A percentile compares a stretch with the other conserved stretches of the same genome.
These are phyloP conservation scores for Aythya fuligula DNA, from an alignment of 2,797 vertebrate genomes.

Conservation along the genomic window DNA sequence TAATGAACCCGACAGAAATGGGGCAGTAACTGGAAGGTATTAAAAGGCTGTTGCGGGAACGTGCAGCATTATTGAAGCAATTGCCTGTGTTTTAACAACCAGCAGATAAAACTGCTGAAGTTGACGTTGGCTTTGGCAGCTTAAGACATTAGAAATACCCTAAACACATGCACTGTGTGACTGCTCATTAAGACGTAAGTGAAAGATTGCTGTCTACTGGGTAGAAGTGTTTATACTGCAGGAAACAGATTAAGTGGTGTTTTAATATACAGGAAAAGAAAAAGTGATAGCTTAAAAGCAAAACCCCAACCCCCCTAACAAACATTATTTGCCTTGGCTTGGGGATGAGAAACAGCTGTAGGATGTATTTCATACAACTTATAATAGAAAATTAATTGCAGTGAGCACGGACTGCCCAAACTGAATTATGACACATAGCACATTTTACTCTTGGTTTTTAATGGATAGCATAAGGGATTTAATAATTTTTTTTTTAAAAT, in stretches of 20 bases:
- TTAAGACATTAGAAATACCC: neutral
- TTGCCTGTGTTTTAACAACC: neutral
- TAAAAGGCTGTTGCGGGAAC: neutral
- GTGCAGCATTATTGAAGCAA: neutral
- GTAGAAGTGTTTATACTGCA: constrained; percentile 9
- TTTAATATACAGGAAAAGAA: constrained; percentile 45
- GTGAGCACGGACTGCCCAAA: neutral
- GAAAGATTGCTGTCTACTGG: neutral
- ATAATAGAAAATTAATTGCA: neutral
- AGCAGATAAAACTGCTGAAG: neutral
- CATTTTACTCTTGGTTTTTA: neutral
- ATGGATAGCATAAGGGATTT: neutral
- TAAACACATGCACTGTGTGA: neutral
- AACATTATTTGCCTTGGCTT: neutral
- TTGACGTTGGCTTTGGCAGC: neutral
- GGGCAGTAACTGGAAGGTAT: neutral
- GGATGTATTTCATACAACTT: neutral
- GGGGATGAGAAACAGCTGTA: neutral
- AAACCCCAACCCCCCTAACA: neutral
- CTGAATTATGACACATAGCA: neutral
- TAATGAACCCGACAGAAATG: constrained; percentile 39
- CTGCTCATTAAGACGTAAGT: neutral
- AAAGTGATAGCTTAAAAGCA: neutral
- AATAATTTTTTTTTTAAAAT: neutral
- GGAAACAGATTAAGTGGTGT: constrained; percentile 39